Evolutionary conservation across 1,140 invertebrate genomes (phyloP).

Genomic region (Drosophila pseudoananassae): DNA sequence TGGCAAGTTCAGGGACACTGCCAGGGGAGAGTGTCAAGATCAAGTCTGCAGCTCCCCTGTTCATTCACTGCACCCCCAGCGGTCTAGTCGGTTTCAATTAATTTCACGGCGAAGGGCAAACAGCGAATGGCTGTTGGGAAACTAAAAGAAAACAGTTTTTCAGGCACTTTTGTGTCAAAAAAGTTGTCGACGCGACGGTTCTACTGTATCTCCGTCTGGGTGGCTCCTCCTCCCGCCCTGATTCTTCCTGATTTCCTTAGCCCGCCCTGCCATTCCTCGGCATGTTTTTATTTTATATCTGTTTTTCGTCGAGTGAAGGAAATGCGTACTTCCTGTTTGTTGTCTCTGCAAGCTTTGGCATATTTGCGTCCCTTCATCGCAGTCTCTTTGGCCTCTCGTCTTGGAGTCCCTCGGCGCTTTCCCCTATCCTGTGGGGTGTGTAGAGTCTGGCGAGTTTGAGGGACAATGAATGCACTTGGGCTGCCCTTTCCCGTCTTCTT

Average conservation of each 20-base stretch:
- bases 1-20: constrained; percentile 72
- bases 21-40: constrained; percentile 68
- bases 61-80: neutral
- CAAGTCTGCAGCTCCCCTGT: constrained; percentile 40
- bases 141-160: constrained; percentile 74
- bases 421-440: constrained; percentile 4
- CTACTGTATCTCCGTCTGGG: constrained; percentile 37
- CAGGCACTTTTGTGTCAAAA: constrained; percentile 77
- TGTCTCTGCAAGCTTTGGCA: constrained; percentile 63
- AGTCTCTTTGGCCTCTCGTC: neutral
- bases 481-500: constrained; percentile 4
- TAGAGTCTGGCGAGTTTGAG: constrained; percentile 33
- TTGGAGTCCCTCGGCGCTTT: neutral
- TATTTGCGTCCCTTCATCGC: constrained; percentile 63
- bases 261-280: constrained; percentile 11
- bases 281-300: constrained; percentile 33
- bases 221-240: constrained; percentile 1
- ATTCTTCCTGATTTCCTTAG: constrained; percentile 2
- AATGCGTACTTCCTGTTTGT: constrained; percentile 81
- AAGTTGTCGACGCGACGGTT: constrained; percentile 79
- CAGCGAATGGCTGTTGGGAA: constrained; percentile 9
- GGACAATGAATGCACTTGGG: constrained; percentile 77
- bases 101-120: constrained; percentile 51
- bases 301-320: constrained; percentile 63
- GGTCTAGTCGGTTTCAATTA: constrained; percentile 78